Base-by-base conservation (phyloP, 2,888 invertebrate genomes). In the Drosophila fulvimacula region DNA sequence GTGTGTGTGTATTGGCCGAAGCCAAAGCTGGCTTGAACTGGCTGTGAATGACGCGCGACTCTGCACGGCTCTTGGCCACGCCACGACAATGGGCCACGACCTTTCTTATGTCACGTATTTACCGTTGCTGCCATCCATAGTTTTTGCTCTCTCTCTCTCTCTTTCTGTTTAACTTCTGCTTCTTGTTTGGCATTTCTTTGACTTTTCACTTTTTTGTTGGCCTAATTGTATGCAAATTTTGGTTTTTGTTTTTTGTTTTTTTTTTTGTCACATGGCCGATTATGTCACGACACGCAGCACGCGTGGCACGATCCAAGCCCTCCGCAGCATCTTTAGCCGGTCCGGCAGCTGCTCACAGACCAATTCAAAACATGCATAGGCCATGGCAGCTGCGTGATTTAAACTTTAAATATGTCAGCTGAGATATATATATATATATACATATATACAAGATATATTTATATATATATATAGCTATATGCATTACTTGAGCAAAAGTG, bases 71-170 rank as follows among this genome's bases (percentile, higher is more conserved):
- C 59, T 69, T 59, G 66, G 74, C 63, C 56, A 62, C 42, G 42
- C 55, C 73, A 64, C 58, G 73, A 77, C 77, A 75, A 76, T 76
- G 73, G 63, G 46, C 53, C 57, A 7, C 77, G 81, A 81, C 79
- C 79, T 79, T 77, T 79, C 79, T 79, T 79, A 79, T 81, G 79
- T 79, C 79, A 79, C 79, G 79, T 77, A 68, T 73, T 58, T 38
- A 46, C 36, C 51, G 51, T 38, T 67, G 46, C 61, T 61, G 51
- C 41, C 63, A 19, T 10, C 48, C 30, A 13, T 10, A n/a, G 24
- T n/a, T 36, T 38, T 7, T 15, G 24, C 15, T 46, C 1, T 46
- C n/a, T 62, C 27, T 21, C 11, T 15, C 27, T 32, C 11, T 46
- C n/a, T 15, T 1, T 30, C 27, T 30, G 1, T 30, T 5, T 19